Percentiles rank a stretch among this genome's conserved stretches.
These are phyloP conservation scores for Ochotona princeps DNA, from an alignment of 2,113 vertebrate species.

Conservation along the genomic window DNA sequence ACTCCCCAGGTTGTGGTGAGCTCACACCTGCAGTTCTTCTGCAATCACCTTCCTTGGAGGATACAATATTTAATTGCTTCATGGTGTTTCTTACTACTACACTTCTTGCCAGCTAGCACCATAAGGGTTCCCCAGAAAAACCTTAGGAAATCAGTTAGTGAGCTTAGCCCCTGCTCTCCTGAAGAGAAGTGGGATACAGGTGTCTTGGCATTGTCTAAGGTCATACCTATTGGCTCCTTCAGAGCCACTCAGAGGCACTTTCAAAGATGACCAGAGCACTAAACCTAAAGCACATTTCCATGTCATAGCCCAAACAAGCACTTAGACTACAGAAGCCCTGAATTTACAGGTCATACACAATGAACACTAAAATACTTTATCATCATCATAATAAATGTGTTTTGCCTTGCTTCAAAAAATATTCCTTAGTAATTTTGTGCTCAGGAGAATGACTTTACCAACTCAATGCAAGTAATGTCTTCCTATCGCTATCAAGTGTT, in stretches of 20 bases:
- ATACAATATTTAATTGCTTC: conserved; percentile 66
- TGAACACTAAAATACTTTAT: neutral
- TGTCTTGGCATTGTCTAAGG: neutral
- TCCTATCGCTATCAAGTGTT: neutral
- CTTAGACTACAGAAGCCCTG: neutral
- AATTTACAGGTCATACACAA: neutral
- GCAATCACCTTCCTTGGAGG: conserved; percentile 41
- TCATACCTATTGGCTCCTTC: neutral
- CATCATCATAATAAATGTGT: neutral
- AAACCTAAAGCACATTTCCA: neutral
- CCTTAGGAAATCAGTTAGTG: conserved; percentile 14
- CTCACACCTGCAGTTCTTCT: neutral
- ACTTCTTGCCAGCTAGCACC: conserved; percentile 28
- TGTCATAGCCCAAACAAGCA: neutral
- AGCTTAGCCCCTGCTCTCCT: neutral
- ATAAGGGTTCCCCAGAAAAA: conserved; percentile 8
- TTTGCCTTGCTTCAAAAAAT: neutral
- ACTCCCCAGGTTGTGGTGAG: neutral
- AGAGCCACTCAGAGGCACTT: neutral
- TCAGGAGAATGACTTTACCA: neutral
- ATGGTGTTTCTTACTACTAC: conserved; percentile 19
- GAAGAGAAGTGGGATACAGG: neutral
- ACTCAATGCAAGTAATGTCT: neutral
- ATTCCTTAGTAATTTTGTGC: neutral
- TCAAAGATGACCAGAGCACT: neutral